These are phyloP conservation scores for Synanceia verrucosa DNA, from an alignment of 2,797 vertebrate genomes.

Conservation along the genomic window DNA sequence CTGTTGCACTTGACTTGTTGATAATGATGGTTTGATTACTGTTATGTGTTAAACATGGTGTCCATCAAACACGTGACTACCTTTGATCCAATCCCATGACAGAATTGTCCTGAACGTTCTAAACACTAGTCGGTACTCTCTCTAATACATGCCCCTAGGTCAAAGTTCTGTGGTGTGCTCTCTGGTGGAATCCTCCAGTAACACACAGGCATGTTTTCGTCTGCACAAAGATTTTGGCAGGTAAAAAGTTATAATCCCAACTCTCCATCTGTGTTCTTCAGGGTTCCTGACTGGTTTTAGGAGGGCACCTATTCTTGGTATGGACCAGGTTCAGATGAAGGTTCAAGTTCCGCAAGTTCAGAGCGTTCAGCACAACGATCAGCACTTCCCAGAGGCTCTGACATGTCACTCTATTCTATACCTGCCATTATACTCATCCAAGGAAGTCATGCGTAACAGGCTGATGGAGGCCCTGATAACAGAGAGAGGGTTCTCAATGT, in stretches of 20 bases:
- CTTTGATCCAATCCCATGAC: too few relatives aligned
- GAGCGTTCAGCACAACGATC: slow-evolving; percentile 30
- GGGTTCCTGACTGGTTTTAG: slow-evolving; percentile 83
- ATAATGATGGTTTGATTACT: too few relatives aligned
- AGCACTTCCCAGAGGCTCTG: slow-evolving; percentile 68
- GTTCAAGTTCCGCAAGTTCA: slow-evolving; percentile 26
- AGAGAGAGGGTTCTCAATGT: slow-evolving; percentile 37
- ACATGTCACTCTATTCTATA: slow-evolving; percentile 69
- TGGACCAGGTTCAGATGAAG: slow-evolving; percentile 65
- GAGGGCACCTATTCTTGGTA: slow-evolving; percentile 70
- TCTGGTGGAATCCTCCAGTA: too few relatives aligned
- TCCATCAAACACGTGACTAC: too few relatives aligned
- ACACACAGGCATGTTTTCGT: too few relatives aligned
- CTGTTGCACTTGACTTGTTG: too few relatives aligned
- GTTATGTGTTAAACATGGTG: too few relatives aligned
- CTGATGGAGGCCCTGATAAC: slow-evolving; percentile 71
- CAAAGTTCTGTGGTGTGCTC: too few relatives aligned
- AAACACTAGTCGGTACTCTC: too few relatives aligned
- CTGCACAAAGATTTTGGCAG: background rate
- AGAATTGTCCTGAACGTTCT: too few relatives aligned
- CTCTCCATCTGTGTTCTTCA: background rate
- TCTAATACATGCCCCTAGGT: too few relatives aligned
- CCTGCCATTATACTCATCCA: slow-evolving; percentile 72
- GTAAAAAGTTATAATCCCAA: background rate
- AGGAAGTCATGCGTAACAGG: slow-evolving; percentile 62